Evolutionary conservation across 2,113 vertebrate genomes (phyloP).

Genomic region (Nothoprocta perdicaria): DNA sequence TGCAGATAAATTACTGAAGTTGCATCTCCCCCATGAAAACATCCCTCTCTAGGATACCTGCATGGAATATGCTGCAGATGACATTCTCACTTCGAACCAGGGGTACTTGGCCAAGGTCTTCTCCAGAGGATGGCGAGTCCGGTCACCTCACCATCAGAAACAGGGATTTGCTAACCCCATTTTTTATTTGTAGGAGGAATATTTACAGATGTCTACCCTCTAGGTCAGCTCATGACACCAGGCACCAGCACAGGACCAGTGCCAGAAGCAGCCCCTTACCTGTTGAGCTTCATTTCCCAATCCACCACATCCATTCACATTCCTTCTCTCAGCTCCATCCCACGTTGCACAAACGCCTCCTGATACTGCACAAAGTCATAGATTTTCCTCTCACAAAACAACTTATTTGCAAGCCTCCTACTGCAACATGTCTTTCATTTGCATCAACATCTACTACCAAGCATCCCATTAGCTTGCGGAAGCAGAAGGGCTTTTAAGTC

Average conservation of each 20-base stretch:
- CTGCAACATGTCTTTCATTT: not conserved
- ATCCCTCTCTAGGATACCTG: accelerated
- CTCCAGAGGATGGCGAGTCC: not conserved
- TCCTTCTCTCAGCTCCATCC: not conserved
- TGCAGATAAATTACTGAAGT: not conserved
- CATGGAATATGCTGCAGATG: not conserved
- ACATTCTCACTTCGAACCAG: not conserved
- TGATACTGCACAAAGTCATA: not conserved
- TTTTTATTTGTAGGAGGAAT: not conserved
- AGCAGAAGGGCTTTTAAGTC: not conserved
- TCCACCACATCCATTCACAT: not conserved
- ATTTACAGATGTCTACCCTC: not conserved
- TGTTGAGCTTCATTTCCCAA: not conserved
- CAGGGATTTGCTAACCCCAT: accelerated
- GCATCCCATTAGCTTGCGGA: not conserved
- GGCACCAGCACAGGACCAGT: not conserved
- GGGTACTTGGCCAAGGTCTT: not conserved
- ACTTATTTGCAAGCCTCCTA: not conserved
- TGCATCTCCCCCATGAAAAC: too few relatives aligned
- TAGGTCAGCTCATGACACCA: not conserved
- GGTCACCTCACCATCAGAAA: not conserved
- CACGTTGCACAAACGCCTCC: not conserved
- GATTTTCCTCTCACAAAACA: not conserved
- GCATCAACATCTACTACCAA: not conserved
- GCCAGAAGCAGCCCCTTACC: not conserved